A percentile compares a stretch with the other conserved stretches of the same genome.
These are phyloP conservation scores for Sphaerophoria rueppellii DNA, from an alignment of 2,888 invertebrate species.

Conservation along the genomic window DNA sequence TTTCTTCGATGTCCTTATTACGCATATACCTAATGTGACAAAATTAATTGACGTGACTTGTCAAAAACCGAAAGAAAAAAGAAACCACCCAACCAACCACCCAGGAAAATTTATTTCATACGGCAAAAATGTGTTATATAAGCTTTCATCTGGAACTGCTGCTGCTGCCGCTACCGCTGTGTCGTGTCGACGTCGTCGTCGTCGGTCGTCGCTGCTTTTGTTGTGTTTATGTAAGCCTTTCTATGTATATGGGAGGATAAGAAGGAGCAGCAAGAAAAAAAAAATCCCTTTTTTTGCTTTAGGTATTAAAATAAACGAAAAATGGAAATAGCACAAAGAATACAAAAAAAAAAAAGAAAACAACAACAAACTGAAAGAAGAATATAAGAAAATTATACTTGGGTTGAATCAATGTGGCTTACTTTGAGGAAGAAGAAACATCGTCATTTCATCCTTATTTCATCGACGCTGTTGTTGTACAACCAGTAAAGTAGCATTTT, in stretches of 20 bases:
- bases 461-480: neutral
- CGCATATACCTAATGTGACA: conserved; percentile 27
- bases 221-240: conserved; percentile 59
- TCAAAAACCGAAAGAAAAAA: conserved; percentile 9
- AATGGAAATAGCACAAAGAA: conserved; percentile 61
- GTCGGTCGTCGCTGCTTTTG: conserved; percentile 38
- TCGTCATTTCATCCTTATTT: neutral
- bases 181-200: neutral
- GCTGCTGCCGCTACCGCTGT: conserved; percentile 28
- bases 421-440: conserved; percentile 59
- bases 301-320: conserved; percentile 69
- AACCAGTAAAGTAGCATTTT: conserved; percentile 5
- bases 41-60: conserved; percentile 59
- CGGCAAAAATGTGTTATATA: conserved; percentile 71
- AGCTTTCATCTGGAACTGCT: conserved; percentile 65
- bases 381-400: conserved; percentile 29
- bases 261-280: conserved; percentile 56
- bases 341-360: conserved; percentile 15
- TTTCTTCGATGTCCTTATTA: conserved; percentile 20
- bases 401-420: conserved; percentile 70
- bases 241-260: conserved; percentile 41
- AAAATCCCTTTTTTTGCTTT: conserved; percentile 53
- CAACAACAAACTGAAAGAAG: conserved; percentile 5
- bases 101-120: conserved; percentile 63
- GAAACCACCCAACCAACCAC: conserved; percentile 19